These are phyloP conservation scores for Eulithis testata DNA, from an alignment of 2,888 invertebrate species.

Conservation along the genomic window DNA sequence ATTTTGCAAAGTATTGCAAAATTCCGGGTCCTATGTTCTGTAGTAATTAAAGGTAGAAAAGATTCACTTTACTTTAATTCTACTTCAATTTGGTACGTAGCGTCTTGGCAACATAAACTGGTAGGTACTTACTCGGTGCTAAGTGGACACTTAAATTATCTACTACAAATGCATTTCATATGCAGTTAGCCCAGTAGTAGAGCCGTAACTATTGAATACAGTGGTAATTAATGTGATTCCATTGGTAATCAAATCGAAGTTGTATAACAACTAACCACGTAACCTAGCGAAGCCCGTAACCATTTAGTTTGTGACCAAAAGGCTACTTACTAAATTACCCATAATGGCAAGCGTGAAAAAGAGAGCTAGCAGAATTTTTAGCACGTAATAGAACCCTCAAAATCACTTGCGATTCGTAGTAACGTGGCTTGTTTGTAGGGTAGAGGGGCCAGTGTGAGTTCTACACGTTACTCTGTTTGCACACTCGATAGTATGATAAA, in stretches of 20 bases:
- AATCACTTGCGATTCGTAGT: conserved; percentile 25
- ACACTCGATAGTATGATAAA: not conserved
- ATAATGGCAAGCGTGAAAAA: not conserved
- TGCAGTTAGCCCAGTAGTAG: conserved; percentile 3
- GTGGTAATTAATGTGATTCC: conserved; percentile 6
- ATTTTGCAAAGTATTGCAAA: no score
- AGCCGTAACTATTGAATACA: not conserved
- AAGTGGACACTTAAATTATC: conserved; percentile 11
- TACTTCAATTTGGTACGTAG: conserved; percentile 4
- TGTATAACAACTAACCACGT: not conserved
- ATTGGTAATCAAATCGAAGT: conserved; percentile 6
- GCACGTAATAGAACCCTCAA: conserved; percentile 11
- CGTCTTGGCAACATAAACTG: not conserved
- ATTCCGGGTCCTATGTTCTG: no score
- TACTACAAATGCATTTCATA: conserved; percentile 9
- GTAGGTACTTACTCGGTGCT: conserved; percentile 5
- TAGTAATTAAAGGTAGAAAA: conserved; percentile 4
- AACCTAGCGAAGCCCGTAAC: conserved; percentile 2
- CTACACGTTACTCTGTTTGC: not conserved
- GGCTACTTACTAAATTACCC: conserved; percentile 3
- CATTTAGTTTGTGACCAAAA: conserved; percentile 14
- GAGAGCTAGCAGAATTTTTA: conserved; percentile 10
- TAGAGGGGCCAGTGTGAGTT: not conserved
- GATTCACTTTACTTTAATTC: conserved; percentile 4
- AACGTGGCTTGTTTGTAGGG: conserved; percentile 16